These are phyloP conservation scores for Centropristis striata DNA, from an alignment of 2,113 vertebrate genomes.

Conservation along the genomic window DNA sequence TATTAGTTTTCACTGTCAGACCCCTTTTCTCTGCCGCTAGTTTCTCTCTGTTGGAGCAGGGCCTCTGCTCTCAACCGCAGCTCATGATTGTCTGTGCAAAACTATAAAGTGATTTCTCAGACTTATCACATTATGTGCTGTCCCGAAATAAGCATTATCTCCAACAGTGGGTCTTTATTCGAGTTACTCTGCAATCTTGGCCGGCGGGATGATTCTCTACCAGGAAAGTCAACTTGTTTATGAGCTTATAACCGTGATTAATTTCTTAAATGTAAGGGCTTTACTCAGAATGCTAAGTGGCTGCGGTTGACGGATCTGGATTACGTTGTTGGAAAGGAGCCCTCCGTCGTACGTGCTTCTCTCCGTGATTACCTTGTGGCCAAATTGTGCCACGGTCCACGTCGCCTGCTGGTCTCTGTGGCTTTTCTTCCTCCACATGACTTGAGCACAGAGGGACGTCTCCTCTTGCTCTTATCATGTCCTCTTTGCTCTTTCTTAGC, in stretches of 20 bases:
- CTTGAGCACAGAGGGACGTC: constrained; percentile 2
- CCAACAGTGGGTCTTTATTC: constrained; percentile 63
- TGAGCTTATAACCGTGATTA: constrained; percentile 57
- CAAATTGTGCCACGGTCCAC: not conserved
- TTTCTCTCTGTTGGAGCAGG: constrained; percentile 64
- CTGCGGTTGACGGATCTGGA: constrained; percentile 49
- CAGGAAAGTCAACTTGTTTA: constrained; percentile 64
- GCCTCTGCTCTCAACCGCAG: constrained; percentile 61
- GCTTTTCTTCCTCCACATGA: constrained; percentile 8
- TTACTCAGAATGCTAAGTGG: constrained; percentile 63
- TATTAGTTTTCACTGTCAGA: constrained; percentile 72
- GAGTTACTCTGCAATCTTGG: constrained; percentile 36
- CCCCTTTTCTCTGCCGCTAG: constrained; percentile 25
- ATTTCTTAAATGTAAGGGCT: constrained; percentile 59
- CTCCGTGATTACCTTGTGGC: constrained; percentile 36
- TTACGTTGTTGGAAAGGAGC: constrained; percentile 46
- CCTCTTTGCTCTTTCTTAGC: not conserved
- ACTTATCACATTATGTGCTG: constrained; percentile 70
- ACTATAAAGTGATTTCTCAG: constrained; percentile 68
- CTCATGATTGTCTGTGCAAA: constrained; percentile 66
- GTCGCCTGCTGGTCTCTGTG: constrained; percentile 15
- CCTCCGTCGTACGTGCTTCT: constrained; percentile 7
- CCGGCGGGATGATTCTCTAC: constrained; percentile 9
- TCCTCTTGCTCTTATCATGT: not conserved
- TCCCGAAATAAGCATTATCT: constrained; percentile 72